Evolutionary conservation across 1,140 invertebrate genomes (phyloP), one percentile per base, ranked within the genome.

Genomic region (Apis cerana): DNA sequence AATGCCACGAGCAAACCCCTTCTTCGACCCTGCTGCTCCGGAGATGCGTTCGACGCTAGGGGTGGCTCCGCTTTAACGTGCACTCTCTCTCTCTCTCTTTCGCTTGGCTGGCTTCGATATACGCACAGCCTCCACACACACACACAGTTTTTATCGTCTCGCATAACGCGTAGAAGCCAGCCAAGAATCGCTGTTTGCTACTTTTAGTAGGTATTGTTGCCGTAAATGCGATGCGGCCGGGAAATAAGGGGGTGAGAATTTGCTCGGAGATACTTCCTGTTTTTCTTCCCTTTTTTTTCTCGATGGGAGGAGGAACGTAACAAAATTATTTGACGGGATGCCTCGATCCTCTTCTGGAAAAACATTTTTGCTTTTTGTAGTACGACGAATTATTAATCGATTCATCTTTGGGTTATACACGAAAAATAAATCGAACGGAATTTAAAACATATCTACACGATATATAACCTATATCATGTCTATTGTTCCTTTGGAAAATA

Each of bases 21-120:
- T 10, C 4, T 68, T 27, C 27, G 52, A 64, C 71, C 72, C 56
- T 61, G 80, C 64, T 58, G 72, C 50, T 82, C 54, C 72, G 64
- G 80, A 76, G 80, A 76, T 76, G 80, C 80, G 74, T 82, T 62
- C 64, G 56, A 82, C 80, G 80, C 64, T n/a, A 64, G 56, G 19
- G 71, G 54, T 43, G 58, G 43, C 56, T 62, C 59, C n/a, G 59
- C 21, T 74, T 62, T 52, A 64, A 75, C 74, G 59, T 75, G 23
- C 21, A n/a, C 68, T 54, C 52, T 54, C 52, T 54, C 13, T 54
- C 15, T 56, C 7, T 56, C 54, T 56, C 8, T 50, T n/a, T 15
- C n/a, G 61, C 61, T 76, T 52, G 61, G 75, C 75, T 54, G 43
- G 48, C 61, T 13, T 65, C 61, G 50, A 54, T 64, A 52, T 19